Percentiles rank a stretch among this genome's conserved stretches.
Conservation (phyloP, 2,113 vertebrate genomes). For the Chaenocephalus aceratus region DNA sequence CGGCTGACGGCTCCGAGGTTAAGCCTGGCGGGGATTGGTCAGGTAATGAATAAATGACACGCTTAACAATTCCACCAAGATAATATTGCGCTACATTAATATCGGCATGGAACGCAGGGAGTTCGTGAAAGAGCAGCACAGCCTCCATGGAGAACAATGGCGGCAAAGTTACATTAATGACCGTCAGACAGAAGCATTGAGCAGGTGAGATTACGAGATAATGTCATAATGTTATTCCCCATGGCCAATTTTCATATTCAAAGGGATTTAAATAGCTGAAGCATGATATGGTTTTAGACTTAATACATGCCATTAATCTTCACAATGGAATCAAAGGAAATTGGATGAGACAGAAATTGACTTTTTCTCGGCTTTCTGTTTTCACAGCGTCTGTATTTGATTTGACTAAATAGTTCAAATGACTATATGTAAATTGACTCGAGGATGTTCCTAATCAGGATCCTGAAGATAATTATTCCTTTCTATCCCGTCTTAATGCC, state of each 20-base stretch:
- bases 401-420: background rate
- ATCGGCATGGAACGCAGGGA: slow-evolving; percentile 23
- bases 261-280: slow-evolving; percentile 47
- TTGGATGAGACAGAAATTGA: background rate
- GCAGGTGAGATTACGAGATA: slow-evolving; percentile 54
- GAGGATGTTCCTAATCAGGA: background rate
- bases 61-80: slow-evolving; percentile 62
- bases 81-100: slow-evolving; percentile 62
- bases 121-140: slow-evolving; percentile 45
- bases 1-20: slow-evolving; percentile 41
- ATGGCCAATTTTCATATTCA: slow-evolving; percentile 58
- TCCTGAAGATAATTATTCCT: background rate
- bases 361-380: background rate
- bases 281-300: slow-evolving; percentile 52
- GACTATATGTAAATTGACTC: background rate
- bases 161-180: slow-evolving; percentile 37
- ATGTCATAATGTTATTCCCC: slow-evolving; percentile 58
- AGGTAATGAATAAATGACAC: slow-evolving; percentile 77
- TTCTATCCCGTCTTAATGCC: background rate
- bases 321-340: slow-evolving; percentile 34
- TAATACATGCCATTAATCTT: slow-evolving; percentile 69
- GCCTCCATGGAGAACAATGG: slow-evolving; percentile 33
- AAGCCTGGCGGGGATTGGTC: slow-evolving; percentile 41
- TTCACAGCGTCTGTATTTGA: slow-evolving; percentile 2
- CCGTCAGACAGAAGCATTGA: slow-evolving; percentile 43